These are phyloP conservation scores for Lasioglossum albipes DNA, from an alignment of 1,140 invertebrate species.

Conservation along the genomic window DNA sequence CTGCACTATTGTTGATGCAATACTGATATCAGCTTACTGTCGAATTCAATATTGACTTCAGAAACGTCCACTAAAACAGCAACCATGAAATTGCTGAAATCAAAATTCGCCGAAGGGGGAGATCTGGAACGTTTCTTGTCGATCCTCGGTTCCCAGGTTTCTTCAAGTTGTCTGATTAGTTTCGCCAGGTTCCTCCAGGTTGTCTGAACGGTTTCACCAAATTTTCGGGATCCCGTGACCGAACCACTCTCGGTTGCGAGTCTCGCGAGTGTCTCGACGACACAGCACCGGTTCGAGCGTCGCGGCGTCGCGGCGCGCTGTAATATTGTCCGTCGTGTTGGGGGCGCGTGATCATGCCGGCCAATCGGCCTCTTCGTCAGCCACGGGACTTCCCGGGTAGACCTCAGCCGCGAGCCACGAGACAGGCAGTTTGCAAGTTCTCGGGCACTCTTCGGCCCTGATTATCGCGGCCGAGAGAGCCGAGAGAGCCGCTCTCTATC, in stretches of 20 bases:
- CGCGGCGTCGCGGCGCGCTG: background rate
- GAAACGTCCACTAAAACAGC: no score
- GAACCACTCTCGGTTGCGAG: background rate
- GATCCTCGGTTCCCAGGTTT: no score
- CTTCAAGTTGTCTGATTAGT: no score
- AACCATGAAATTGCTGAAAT: no score
- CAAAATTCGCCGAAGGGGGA: no score
- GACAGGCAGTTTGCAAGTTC: conserved; percentile 26
- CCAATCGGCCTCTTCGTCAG: conserved; percentile 24
- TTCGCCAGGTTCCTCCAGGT: no score
- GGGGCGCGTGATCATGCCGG: conserved; percentile 18
- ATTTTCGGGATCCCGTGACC: no score
- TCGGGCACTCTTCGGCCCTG: background rate
- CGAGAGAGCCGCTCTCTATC: background rate
- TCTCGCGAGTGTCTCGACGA: conserved; percentile 9
- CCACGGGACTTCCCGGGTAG: conserved; percentile 45
- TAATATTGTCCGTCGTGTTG: conserved; percentile 31
- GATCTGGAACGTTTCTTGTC: no score
- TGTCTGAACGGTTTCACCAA: no score
- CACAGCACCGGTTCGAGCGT: conserved; percentile 19
- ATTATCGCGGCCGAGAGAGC: conserved; percentile 25
- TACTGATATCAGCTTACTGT: no score
- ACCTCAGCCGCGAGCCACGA: conserved; percentile 17
- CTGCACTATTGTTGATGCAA: no score
- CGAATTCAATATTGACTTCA: no score